A percentile compares a stretch with the other conserved stretches of the same genome.
phyloP scores from a whole-genome alignment of 2,888 invertebrate species.

The Drosophila trichaetosa region DNA sequence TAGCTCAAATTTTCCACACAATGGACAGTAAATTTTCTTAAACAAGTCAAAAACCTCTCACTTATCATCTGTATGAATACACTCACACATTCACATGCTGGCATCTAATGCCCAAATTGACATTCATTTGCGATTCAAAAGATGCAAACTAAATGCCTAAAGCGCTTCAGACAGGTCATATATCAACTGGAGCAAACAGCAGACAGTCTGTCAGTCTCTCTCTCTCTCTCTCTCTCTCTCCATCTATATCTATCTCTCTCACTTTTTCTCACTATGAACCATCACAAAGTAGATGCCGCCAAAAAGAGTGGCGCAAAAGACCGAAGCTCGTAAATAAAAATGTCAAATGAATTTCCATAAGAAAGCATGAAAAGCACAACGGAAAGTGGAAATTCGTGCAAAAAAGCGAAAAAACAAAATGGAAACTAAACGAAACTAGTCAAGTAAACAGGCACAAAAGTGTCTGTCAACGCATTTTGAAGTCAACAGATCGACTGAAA shows the following conservation, averaged over 20 bases:
- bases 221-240: not conserved
- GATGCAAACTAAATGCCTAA: slow-evolving; percentile 58
- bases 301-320: slow-evolving; percentile 42
- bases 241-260: not conserved
- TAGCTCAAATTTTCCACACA: slow-evolving; percentile 8
- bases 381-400: slow-evolving; percentile 53
- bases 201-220: slow-evolving; percentile 36
- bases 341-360: slow-evolving; percentile 73
- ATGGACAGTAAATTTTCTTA: slow-evolving; percentile 15
- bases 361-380: slow-evolving; percentile 58
- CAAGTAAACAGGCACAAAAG: slow-evolving; percentile 33
- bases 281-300: slow-evolving; percentile 41
- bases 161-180: slow-evolving; percentile 48
- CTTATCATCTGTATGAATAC: slow-evolving; percentile 6
- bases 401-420: slow-evolving; percentile 19
- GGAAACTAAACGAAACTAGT: slow-evolving; percentile 29
- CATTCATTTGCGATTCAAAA: slow-evolving; percentile 53
- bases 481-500: slow-evolving; percentile 43
- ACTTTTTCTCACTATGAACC: not conserved
- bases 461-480: slow-evolving; percentile 43
- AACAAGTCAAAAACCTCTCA: slow-evolving; percentile 14
- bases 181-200: slow-evolving; percentile 55
- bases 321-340: slow-evolving; percentile 71
- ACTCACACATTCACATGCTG: slow-evolving; percentile 2
- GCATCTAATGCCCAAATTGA: slow-evolving; percentile 43